Percentiles rank a stretch among this genome's conserved stretches.
phyloP scores from a whole-genome alignment of 2,797 vertebrate species.

The Argya squamiceps region DNA sequence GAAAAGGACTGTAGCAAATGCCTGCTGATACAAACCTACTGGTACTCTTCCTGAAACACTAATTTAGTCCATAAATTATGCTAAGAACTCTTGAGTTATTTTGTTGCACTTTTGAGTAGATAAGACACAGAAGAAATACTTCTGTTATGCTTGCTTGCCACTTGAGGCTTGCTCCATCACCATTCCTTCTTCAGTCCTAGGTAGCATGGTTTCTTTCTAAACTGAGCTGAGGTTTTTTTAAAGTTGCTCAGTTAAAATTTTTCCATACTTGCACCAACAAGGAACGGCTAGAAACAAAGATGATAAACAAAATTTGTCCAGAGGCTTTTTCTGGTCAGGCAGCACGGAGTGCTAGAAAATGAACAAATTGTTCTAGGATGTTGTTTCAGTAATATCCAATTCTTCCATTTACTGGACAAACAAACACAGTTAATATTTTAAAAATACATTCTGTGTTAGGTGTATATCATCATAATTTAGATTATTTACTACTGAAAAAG shows the following conservation, averaged over 20 bases:
- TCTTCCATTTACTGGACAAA: not conserved
- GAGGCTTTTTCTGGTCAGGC: not conserved
- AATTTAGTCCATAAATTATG: not conserved
- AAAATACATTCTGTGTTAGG: not conserved
- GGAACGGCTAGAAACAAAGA: not conserved
- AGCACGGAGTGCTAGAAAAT: not conserved
- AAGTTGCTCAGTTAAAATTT: not conserved
- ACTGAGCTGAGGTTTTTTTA: not conserved
- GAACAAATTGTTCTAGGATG: not conserved
- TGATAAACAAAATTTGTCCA: not conserved
- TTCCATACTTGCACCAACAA: not conserved
- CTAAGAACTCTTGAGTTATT: not conserved
- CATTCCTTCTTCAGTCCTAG: not conserved
- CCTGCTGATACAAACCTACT: not conserved
- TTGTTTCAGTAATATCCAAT: not conserved
- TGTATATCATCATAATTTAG: not conserved
- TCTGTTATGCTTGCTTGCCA: not conserved
- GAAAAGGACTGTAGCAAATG: not conserved
- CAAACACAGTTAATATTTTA: not conserved
- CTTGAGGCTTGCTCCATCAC: not conserved
- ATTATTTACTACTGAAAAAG: slow-evolving; percentile 6
- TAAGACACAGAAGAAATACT: not conserved
- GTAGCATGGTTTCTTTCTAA: not conserved
- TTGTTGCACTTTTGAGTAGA: not conserved
- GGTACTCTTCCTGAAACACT: not conserved